Evolutionary conservation across 2,888 invertebrate genomes (phyloP), one percentile per base, ranked within the genome.

Genomic region (Hydrotaea cyrtoneurina): DNA sequence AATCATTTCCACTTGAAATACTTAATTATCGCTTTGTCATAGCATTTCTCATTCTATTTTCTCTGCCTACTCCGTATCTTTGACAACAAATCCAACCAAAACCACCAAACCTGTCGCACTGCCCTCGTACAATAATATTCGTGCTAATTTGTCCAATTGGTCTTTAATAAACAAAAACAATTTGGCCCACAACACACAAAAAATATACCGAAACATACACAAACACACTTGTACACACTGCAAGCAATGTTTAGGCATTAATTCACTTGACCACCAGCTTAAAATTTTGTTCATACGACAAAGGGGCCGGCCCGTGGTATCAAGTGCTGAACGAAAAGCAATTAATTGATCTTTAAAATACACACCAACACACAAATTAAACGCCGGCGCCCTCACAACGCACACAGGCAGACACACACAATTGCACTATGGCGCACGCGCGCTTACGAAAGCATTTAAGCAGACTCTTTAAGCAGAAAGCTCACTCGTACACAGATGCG

Each of bases 241-340:
- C 79, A 83, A 86, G 88, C 87, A 89, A 88, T 55, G 59, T 79
- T 74, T 74, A 82, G 80, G 31, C 69, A 83, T 87, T 87, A 86
- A 86, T 86, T 91, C 89, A 89, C 91, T 91, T 91, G 90, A 91
- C 90, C 90, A 91, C 90, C 89, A 89, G 91, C 88, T 88, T 91
- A 91, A 91, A 91, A 91, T 91, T 91, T 91, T 91, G 90, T 91
- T 90, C 81, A 87, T 90, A 90, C 90, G 90, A 80, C 88, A 87
- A 75, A 81, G 85, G 87, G 86, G 90, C 91, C 90, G 90, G 89
- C 82, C 88, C 88, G 90, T 88, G 87, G 85, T 86, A 80, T 39
- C 74, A 79, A 83, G 83, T 78, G n/a, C n/a, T 59, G 53, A 73
- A 59, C 39, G 57, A 39, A 53, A 64, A 74, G 36, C 71, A 77